phyloP scores from a whole-genome alignment of 2,113 vertebrate genomes.

The Rynchops niger region DNA sequence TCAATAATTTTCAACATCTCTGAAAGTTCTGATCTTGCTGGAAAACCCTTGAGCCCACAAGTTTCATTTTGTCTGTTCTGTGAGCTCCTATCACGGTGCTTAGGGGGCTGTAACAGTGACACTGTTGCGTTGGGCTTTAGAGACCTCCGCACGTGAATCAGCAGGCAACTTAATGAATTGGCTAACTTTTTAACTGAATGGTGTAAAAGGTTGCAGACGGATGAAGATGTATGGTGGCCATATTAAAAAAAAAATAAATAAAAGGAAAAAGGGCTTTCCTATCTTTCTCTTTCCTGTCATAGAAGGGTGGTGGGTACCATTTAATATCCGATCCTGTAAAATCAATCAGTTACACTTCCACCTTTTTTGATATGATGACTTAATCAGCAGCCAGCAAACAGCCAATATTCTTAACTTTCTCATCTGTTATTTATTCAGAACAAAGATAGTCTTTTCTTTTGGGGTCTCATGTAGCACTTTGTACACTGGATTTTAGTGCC shows the following conservation, averaged over 20 bases:
- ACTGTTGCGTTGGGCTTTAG: not conserved
- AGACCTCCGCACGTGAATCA: not conserved
- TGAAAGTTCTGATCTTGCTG: conserved; percentile 19
- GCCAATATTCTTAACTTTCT: not conserved
- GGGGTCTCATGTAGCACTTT: not conserved
- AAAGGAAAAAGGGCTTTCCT: not conserved
- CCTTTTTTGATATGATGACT: not conserved
- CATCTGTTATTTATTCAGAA: not conserved
- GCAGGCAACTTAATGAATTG: not conserved
- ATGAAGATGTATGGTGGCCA: not conserved
- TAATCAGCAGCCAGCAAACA: not conserved
- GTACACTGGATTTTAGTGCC: not conserved
- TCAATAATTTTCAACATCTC: not conserved
- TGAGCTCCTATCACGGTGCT: not conserved
- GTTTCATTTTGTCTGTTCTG: conserved; percentile 51
- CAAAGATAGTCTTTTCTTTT: not conserved
- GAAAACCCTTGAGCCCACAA: conserved; percentile 20
- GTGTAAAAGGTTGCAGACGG: not conserved
- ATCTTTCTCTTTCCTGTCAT: not conserved
- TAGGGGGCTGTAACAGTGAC: not conserved
- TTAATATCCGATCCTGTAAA: not conserved
- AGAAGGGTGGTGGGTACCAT: not conserved
- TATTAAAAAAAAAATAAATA: not conserved
- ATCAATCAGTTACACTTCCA: not conserved
- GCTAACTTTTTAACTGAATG: not conserved